Conservation (phyloP, 2,888 invertebrate genomes). For the Parnassius glacialis region DNA sequence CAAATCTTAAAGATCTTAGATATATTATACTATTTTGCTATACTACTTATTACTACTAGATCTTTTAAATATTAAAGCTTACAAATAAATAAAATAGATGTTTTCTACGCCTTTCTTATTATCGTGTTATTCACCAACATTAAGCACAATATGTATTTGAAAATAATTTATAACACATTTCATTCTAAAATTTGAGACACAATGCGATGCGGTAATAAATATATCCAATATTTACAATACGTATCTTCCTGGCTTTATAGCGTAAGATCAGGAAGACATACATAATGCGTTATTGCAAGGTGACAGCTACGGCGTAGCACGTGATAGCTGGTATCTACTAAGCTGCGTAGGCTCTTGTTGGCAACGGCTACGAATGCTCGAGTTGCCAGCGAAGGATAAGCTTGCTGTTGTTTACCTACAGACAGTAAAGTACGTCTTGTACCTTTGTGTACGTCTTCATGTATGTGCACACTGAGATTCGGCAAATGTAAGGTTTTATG, state of each 20-base stretch:
- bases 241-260: not conserved
- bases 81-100: no score
- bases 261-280: slow-evolving; percentile 3
- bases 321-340: slow-evolving; percentile 56
- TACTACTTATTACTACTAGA: no score
- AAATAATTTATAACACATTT: no score
- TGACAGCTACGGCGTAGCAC: slow-evolving; percentile 59
- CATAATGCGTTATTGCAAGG: slow-evolving; percentile 18
- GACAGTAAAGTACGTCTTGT: slow-evolving; percentile 7
- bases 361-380: slow-evolving; percentile 67
- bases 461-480: not conserved
- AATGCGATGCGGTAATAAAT: no score
- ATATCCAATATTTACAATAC: no score
- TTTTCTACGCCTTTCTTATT: no score
- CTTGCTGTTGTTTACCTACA: slow-evolving; percentile 29
- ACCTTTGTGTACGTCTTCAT: slow-evolving; percentile 11
- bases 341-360: slow-evolving; percentile 66
- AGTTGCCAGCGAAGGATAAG: slow-evolving; percentile 65
- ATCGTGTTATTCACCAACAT: no score
- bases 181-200: no score
- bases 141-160: no score
- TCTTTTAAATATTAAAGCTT: no score
- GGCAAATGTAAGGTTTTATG: slow-evolving; percentile 11
- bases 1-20: no score
- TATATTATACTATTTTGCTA: no score